Percentiles rank a stretch among this genome's conserved stretches.
These are phyloP conservation scores for Oeneis ivallda DNA, from an alignment of 2,888 invertebrate genomes.

Conservation along the genomic window DNA sequence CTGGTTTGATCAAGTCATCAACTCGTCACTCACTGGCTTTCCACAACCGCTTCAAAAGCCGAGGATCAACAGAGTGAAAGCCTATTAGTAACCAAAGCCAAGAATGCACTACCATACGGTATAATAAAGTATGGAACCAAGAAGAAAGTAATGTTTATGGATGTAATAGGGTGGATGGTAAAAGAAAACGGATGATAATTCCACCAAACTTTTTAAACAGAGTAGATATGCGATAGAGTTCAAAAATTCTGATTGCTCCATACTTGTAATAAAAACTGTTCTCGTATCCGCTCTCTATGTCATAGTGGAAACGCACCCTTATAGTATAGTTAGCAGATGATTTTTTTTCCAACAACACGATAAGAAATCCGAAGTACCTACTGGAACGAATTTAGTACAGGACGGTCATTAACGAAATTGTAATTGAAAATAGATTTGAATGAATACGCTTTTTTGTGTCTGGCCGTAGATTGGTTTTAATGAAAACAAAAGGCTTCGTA, in stretches of 20 bases:
- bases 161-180: too few relatives aligned
- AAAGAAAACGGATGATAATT: too few relatives aligned
- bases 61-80: too few relatives aligned
- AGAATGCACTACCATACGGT: too few relatives aligned
- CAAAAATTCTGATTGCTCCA: neutral
- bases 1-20: too few relatives aligned
- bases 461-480: constrained; percentile 5
- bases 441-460: constrained; percentile 15
- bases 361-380: constrained; percentile 18
- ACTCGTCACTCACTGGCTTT: too few relatives aligned
- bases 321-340: constrained; percentile 10
- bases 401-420: constrained; percentile 29
- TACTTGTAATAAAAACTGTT: neutral
- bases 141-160: too few relatives aligned
- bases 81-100: too few relatives aligned
- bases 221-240: neutral
- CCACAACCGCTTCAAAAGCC: too few relatives aligned
- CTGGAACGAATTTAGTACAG: constrained; percentile 29
- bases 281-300: neutral
- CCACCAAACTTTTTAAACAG: neutral
- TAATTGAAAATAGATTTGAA: constrained; percentile 34
- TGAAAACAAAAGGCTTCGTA: constrained; percentile 4
- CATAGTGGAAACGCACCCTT: neutral
- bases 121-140: too few relatives aligned
- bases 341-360: constrained; percentile 23